Percentiles rank a stretch among this genome's conserved stretches.
phyloP scores from a whole-genome alignment of 1,140 invertebrate species.

The Macrobrachium nipponense region DNA sequence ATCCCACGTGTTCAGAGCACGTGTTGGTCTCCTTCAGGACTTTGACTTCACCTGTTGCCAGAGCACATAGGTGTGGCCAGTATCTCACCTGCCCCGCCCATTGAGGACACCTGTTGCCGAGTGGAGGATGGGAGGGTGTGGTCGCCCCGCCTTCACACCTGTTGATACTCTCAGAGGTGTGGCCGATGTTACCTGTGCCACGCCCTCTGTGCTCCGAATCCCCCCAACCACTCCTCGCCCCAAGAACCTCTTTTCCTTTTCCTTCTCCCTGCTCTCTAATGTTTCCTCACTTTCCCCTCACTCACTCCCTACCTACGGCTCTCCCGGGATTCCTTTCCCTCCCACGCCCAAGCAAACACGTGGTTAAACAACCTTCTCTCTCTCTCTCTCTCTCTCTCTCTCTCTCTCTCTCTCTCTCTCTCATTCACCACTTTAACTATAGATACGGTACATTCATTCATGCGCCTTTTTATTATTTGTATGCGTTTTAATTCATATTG shows the following conservation, averaged over 20 bases:
- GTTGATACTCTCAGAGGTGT: conserved; percentile 8
- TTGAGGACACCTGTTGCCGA: conserved; percentile 1
- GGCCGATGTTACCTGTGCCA: neutral
- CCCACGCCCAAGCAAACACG: conserved; percentile 7
- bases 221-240: neutral
- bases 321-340: neutral
- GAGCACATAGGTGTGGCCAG: conserved; percentile 15
- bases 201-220: neutral
- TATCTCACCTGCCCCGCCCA: conserved; percentile 22
- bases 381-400: conserved; percentile 30
- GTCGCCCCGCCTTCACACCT: conserved; percentile 40
- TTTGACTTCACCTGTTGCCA: conserved; percentile 29
- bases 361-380: neutral
- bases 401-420: conserved; percentile 12
- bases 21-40: neutral
- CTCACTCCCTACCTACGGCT: conserved; percentile 15
- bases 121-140: conserved; percentile 7
- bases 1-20: too few relatives aligned
- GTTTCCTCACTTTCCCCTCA: conserved; percentile 2
- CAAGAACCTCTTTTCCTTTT: neutral
- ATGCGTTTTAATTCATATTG: neutral
- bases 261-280: neutral
- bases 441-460: too few relatives aligned
- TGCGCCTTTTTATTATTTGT: too few relatives aligned
- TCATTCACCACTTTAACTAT: neutral